These are phyloP conservation scores for Drymodes brunneopygia DNA, from an alignment of 2,113 vertebrate species.

Conservation along the genomic window DNA sequence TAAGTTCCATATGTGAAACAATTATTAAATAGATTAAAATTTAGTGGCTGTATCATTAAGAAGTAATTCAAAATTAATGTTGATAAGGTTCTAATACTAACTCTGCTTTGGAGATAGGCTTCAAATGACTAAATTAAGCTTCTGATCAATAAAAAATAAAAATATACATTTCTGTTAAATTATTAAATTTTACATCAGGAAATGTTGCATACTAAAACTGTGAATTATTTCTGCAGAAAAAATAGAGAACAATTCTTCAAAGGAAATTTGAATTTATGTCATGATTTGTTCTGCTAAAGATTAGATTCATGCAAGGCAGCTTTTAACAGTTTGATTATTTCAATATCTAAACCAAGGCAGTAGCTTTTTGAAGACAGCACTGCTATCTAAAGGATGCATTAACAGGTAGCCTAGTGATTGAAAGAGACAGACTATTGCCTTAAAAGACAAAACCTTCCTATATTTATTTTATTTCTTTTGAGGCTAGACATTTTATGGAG, in stretches of 20 bases:
- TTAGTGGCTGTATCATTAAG: not conserved
- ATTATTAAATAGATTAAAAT: not conserved
- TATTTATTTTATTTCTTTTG: not conserved
- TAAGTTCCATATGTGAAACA: not conserved
- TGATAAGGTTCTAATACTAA: not conserved
- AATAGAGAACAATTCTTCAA: not conserved
- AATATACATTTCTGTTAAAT: not conserved
- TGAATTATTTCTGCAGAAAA: not conserved
- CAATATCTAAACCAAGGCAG: not conserved
- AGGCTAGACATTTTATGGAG: not conserved
- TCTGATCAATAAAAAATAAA: not conserved
- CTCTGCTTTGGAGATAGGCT: not conserved
- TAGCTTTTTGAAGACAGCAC: not conserved
- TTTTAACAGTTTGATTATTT: not conserved
- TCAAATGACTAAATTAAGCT: not conserved
- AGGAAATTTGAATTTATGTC: not conserved
- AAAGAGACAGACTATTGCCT: not conserved
- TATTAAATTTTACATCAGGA: not conserved
- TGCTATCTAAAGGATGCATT: not conserved
- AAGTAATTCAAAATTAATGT: not conserved
- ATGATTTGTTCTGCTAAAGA: not conserved
- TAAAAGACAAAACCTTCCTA: not conserved
- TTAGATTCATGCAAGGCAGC: not conserved
- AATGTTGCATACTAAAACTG: not conserved
- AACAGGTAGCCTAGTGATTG: not conserved